Evolutionary conservation across 1,140 invertebrate species (phyloP).

Genomic region (Drosophila fuyamai): DNA sequence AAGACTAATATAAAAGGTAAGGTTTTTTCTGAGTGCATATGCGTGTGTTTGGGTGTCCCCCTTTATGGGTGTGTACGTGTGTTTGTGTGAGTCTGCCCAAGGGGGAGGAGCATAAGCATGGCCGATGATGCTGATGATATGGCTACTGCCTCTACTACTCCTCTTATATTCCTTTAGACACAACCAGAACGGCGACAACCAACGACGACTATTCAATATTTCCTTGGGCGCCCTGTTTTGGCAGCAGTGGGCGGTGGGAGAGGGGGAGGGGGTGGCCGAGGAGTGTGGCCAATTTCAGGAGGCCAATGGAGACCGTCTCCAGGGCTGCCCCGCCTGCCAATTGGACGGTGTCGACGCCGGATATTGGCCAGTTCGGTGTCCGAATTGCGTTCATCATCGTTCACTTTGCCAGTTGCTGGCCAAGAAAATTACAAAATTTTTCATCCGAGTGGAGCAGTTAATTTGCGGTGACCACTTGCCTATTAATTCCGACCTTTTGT

Average conservation of each 20-base stretch:
- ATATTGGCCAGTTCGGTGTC: slow-evolving; percentile 57
- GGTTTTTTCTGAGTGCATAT: slow-evolving; percentile 9
- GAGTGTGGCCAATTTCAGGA: slow-evolving; percentile 1
- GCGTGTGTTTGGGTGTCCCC: slow-evolving; percentile 5
- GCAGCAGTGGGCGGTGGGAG: neutral
- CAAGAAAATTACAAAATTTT: slow-evolving; percentile 24
- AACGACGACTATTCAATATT: slow-evolving; percentile 56
- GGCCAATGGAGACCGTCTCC: slow-evolving; percentile 60
- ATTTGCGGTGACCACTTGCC: slow-evolving; percentile 8
- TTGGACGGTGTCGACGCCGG: slow-evolving; percentile 54
- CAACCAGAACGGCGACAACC: slow-evolving; percentile 7
- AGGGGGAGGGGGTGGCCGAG: neutral
- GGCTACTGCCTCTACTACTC: slow-evolving; percentile 28
- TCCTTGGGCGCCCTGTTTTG: slow-evolving; percentile 36
- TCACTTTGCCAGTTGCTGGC: neutral
- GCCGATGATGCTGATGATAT: slow-evolving; percentile 52
- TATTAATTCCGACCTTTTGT: neutral
- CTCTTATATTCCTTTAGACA: slow-evolving; percentile 20
- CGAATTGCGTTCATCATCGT: slow-evolving; percentile 18
- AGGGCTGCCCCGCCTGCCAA: slow-evolving; percentile 51
- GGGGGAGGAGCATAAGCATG: slow-evolving; percentile 49
- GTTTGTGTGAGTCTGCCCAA: slow-evolving; percentile 40
- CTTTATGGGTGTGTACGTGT: slow-evolving; percentile 18
- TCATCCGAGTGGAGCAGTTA: slow-evolving; percentile 20
- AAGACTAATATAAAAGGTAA: neutral